Evolutionary conservation across 2,888 invertebrate genomes (phyloP).

Genomic region (Drosophila setosimentum): DNA sequence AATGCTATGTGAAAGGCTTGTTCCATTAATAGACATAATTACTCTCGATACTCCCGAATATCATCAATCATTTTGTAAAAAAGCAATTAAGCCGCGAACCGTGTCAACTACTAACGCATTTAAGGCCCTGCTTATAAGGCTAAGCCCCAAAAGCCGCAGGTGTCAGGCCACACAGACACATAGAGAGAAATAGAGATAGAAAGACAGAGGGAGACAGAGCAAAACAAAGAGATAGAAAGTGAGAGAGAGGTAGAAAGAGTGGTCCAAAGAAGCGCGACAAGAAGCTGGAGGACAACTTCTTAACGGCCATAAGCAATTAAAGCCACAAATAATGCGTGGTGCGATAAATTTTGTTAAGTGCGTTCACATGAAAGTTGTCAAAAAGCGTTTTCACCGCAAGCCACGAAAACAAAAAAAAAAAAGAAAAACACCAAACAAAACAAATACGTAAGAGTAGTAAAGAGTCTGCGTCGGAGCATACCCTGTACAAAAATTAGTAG

Average conservation of each 20-base stretch:
- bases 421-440: constrained; percentile 1
- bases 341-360: constrained; percentile 82
- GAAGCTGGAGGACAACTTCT: constrained; percentile 66
- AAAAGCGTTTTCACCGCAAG: constrained; percentile 74
- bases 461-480: not conserved
- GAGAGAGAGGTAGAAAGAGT: not conserved
- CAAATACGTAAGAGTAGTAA: no score
- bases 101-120: constrained; percentile 66
- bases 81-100: constrained; percentile 71
- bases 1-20: constrained; percentile 7
- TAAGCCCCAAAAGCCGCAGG: constrained; percentile 42
- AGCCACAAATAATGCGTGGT: constrained; percentile 77
- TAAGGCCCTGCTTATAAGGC: constrained; percentile 57
- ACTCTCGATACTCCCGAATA: constrained; percentile 20
- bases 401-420: constrained; percentile 11
- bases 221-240: no score
- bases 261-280: constrained; percentile 44
- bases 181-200: not conserved
- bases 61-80: constrained; percentile 65
- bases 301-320: constrained; percentile 72
- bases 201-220: not conserved
- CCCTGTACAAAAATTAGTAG: not conserved
- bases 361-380: constrained; percentile 81
- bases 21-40: constrained; percentile 34
- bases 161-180: constrained; percentile 18